Evolutionary conservation across 2,797 vertebrate genomes (phyloP), one percentile per base, ranked within the genome.

Genomic region (Macroramphosus scolopax): DNA sequence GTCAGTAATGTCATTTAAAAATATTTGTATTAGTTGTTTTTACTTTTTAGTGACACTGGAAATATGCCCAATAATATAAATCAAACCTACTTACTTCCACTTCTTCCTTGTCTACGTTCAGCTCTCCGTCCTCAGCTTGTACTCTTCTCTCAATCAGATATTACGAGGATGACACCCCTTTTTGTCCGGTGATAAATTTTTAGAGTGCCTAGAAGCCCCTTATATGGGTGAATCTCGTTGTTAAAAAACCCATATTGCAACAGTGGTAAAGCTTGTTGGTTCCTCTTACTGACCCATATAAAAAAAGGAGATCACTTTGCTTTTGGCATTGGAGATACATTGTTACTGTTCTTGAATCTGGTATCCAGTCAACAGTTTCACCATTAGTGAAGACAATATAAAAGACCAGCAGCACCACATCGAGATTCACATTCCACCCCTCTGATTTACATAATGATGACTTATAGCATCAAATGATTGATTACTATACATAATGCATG

Each of bases 301-400:
- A 86, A 84, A 85, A 52, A 86, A 84, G 84, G 70, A 16, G 77
- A 87, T 87, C 78, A 64, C 71, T 80, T 84, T 68, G 50, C 72
- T 69, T 38, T 45, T 57, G 38, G 47, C 33, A 61, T 72, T 75
- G 41, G 40, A 75, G 72, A 83, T 73, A 80, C 65, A 80, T 82
- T 68, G 69, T 72, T 68, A 71, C 75, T 39, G 55, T 75, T 55
- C 72, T 67, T 69, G 49, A 75, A 71, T 68, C 70, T 69, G 53
- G 29, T 63, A 45, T 72, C 40, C 20, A 55, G 55, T 46, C 55
- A 63, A 66, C 43, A 46, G 24, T 56, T 69, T 56, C 28, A 17
- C 29, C 26, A n/a, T 62, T 51, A 42, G 45, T 24, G 30, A 25
- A 54, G 64, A 60, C 45, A 55, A 26, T 41, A 44, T 56, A 56